Conservation (phyloP, 2,113 vertebrate genomes). For the Oxygymnocypris stewartii region DNA sequence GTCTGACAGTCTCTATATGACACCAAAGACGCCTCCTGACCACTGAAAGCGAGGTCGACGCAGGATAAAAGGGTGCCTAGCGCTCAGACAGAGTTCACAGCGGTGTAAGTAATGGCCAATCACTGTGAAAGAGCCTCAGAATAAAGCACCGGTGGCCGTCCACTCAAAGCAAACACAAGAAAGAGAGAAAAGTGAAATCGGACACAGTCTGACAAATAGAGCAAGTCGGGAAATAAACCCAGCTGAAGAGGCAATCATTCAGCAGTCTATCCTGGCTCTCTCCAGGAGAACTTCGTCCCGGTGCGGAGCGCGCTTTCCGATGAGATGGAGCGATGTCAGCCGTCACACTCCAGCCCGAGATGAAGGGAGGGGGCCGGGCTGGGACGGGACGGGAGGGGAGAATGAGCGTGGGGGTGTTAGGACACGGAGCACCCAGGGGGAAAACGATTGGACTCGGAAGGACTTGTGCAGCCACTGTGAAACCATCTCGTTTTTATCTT, state of each 20-base stretch:
- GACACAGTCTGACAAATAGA: constrained; percentile 63
- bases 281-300: constrained; percentile 59
- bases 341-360: constrained; percentile 81
- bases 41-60: neutral
- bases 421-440: constrained; percentile 92
- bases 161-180: constrained; percentile 15
- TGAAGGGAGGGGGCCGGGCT: constrained; percentile 58
- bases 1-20: neutral
- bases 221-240: constrained; percentile 80
- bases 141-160: neutral
- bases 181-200: constrained; percentile 22
- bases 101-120: constrained; percentile 28
- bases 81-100: neutral
- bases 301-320: constrained; percentile 69
- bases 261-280: constrained; percentile 67
- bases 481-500: constrained; percentile 99
- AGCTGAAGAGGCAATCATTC: constrained; percentile 82
- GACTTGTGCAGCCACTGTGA: constrained; percentile 99
- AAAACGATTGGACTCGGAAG: constrained; percentile 92
- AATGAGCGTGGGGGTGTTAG: constrained; percentile 66
- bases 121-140: constrained; percentile 19
- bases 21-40: neutral
- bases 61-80: neutral
- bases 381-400: constrained; percentile 55
- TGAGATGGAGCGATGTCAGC: constrained; percentile 90